Conservation (phyloP, 2,113 vertebrate species). For the Perccottus glenii region DNA sequence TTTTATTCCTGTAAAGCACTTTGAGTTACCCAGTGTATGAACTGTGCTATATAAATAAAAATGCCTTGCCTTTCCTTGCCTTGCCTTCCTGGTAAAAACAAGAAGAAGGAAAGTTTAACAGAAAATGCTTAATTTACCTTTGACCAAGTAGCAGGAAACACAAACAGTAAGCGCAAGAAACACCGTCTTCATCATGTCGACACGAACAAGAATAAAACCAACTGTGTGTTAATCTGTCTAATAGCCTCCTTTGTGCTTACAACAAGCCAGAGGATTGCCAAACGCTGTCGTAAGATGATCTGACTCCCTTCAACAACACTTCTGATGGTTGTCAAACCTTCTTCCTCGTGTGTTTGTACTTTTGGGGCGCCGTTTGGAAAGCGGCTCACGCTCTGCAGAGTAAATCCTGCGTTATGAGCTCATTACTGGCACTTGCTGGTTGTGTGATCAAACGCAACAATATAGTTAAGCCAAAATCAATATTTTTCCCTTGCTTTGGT, state of each 20-base stretch:
- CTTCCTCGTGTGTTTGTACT: conserved; percentile 61
- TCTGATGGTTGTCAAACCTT: not conserved
- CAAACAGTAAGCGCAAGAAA: not conserved
- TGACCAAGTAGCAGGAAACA: conserved; percentile 10
- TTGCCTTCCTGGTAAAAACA: not conserved
- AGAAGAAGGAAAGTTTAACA: not conserved
- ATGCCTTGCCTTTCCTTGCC: too few species aligned
- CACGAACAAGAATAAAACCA: not conserved
- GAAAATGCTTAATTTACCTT: conserved; percentile 44
- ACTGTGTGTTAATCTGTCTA: not conserved
- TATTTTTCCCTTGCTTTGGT: too few species aligned
- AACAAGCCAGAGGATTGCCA: not conserved
- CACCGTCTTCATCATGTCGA: conserved; percentile 40
- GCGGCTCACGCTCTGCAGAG: too few species aligned
- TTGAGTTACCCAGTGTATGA: too few species aligned
- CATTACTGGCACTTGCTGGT: conserved; percentile 30
- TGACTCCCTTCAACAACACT: conserved; percentile 17
- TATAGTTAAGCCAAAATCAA: too few species aligned
- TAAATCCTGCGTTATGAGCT: not conserved
- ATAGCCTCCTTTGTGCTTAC: not conserved
- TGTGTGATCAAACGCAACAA: too few species aligned
- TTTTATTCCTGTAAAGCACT: too few species aligned
- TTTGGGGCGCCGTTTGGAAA: too few species aligned
- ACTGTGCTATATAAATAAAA: too few species aligned
- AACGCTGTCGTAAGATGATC: not conserved